Conservation (phyloP, 2,888 invertebrate species). For the Euzophera pinguis region DNA sequence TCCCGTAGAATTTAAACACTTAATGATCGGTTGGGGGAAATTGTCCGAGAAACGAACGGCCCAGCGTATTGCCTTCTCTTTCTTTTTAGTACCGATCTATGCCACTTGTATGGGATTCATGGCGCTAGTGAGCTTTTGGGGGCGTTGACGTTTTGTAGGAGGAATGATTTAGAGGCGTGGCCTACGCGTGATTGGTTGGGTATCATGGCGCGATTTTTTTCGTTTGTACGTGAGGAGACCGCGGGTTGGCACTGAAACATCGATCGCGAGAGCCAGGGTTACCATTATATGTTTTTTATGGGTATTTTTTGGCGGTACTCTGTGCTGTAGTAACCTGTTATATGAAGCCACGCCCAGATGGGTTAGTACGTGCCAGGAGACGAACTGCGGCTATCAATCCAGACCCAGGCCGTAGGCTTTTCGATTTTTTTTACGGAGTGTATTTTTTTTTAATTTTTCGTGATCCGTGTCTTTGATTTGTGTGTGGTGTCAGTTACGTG, state of each 20-base stretch:
- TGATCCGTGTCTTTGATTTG: slow-evolving; percentile 60
- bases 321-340: slow-evolving; percentile 75
- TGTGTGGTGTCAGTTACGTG: slow-evolving; percentile 45
- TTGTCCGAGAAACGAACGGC: slow-evolving; percentile 77
- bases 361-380: slow-evolving; percentile 58
- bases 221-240: slow-evolving; percentile 59
- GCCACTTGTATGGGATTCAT: slow-evolving; percentile 59
- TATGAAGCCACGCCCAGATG: slow-evolving; percentile 64
- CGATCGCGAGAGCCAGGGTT: slow-evolving; percentile 70
- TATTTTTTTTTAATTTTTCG: slow-evolving; percentile 53
- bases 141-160: slow-evolving; percentile 53
- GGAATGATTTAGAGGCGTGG: slow-evolving; percentile 50
- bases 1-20: slow-evolving; percentile 79
- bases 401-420: slow-evolving; percentile 63
- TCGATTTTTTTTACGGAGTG: slow-evolving; percentile 54
- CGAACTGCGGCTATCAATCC: slow-evolving; percentile 65
- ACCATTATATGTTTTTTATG: slow-evolving; percentile 79
- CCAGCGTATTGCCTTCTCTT: slow-evolving; percentile 57
- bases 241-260: slow-evolving; percentile 71
- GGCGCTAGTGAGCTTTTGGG: slow-evolving; percentile 52
- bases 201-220: slow-evolving; percentile 64
- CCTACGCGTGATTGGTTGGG: slow-evolving; percentile 46
- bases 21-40: slow-evolving; percentile 79
- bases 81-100: slow-evolving; percentile 59
- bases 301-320: slow-evolving; percentile 75